Evolutionary conservation across 1,140 invertebrate genomes (phyloP), one percentile per base, ranked within the genome.

Genomic region (Bombus soroeensis): DNA sequence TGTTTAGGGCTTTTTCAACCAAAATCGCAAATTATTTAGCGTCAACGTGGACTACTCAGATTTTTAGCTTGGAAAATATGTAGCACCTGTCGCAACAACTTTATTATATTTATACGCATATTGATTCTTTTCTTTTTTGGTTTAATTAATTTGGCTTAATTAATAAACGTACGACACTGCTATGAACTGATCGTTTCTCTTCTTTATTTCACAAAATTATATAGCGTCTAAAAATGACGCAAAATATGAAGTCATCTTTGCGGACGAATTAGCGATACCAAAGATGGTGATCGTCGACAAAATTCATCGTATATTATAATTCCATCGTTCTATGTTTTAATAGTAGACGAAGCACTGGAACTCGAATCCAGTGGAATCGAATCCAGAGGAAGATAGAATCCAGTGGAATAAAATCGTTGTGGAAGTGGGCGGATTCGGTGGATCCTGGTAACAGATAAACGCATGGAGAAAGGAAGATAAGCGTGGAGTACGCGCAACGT

Each of bases 401-500:
- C n/a, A 37, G 8, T 70, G 13, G 78, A 73, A 62, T 25, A 43
- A 8, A 8, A 53, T 53, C 5, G 22, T 39, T 28, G 18, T 25
- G 39, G 47, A 47, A 32, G 80, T 88, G 68, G 81, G 68, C 64
- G 81, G 37, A 76, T 80, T 77, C 39, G 43, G 43, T 68, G 77
- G 73, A 81, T 85, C 72, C 39, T 64, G 25, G 66, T 28, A 28
- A 47, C 43, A 78, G 83, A 81, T 84, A 71, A 72, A 66, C 22
- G 32, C 32, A 39, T 1, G 53, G 62, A 12, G 57, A 59, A 59
- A 59, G 8, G 18, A 57, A 53, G 66, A 66, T 53, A n/a, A 78
- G 13, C 66, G 15, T 0, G 34, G 57, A 47, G 37, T 9, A 73
- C 70, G 76, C 28, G 70, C 28, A 28, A 41, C 2, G 59, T 22